Evolutionary conservation across 2,113 vertebrate species (phyloP).

Genomic region (Equus przewalskii): DNA sequence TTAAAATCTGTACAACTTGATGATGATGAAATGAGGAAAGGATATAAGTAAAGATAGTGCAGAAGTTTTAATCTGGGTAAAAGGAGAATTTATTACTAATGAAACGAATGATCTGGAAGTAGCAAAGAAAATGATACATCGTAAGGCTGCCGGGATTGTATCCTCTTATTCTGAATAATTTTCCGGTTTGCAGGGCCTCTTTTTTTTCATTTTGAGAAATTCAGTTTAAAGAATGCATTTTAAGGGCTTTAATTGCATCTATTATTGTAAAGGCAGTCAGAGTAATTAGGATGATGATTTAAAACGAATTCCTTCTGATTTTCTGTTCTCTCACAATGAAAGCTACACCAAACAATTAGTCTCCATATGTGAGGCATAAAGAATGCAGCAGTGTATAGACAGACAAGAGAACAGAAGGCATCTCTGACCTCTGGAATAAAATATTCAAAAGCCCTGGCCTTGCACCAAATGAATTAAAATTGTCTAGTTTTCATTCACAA

Average conservation of each 20-base stretch:
- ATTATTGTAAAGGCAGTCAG: constrained; percentile 25
- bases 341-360: background rate
- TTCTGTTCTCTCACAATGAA: background rate
- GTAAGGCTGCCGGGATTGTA: background rate
- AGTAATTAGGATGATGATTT: constrained; percentile 15
- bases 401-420: constrained; percentile 10
- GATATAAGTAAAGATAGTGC: background rate
- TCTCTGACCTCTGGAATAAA: background rate
- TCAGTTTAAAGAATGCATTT: constrained; percentile 49
- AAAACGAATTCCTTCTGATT: constrained; percentile 24
- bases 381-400: background rate
- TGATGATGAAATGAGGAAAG: background rate
- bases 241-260: constrained; percentile 47
- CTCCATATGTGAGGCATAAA: background rate
- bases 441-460: background rate
- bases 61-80: background rate
- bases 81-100: background rate
- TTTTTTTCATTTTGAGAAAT: constrained; percentile 12
- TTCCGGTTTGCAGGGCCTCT: background rate
- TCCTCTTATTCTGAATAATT: constrained; percentile 25
- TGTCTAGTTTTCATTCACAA: background rate
- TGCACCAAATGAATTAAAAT: constrained; percentile 17
- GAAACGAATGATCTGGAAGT: background rate
- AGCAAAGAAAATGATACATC: background rate
- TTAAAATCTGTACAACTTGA: background rate